phyloP scores from a whole-genome alignment of 2,113 vertebrate genomes.

The Amazona vittata region DNA sequence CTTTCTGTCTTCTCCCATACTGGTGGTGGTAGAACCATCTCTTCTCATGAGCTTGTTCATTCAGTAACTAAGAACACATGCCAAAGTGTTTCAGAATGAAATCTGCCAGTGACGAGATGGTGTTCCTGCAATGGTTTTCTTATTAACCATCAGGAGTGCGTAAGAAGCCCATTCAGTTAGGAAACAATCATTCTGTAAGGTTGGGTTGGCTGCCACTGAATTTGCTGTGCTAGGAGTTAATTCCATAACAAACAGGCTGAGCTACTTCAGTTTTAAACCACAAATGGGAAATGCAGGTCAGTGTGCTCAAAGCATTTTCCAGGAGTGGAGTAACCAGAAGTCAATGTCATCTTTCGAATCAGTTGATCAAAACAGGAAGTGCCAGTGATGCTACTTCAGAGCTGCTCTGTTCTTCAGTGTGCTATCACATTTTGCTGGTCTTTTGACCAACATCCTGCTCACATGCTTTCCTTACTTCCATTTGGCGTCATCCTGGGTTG shows the following conservation, averaged over 20 bases:
- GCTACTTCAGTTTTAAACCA: slow-evolving; percentile 14
- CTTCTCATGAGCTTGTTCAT: neutral
- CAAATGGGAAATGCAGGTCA: slow-evolving; percentile 51
- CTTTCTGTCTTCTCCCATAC: neutral
- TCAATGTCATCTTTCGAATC: neutral
- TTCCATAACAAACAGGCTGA: slow-evolving; percentile 27
- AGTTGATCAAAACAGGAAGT: slow-evolving; percentile 49
- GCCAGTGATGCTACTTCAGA: neutral
- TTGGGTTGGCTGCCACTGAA: neutral
- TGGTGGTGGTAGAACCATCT: neutral
- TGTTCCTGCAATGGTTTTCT: neutral
- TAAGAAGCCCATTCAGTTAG: neutral
- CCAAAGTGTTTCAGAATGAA: neutral
- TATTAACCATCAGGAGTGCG: neutral
- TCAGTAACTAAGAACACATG: neutral
- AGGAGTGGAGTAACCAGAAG: slow-evolving; percentile 27
- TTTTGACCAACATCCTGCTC: neutral
- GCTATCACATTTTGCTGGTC: neutral
- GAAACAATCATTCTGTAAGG: neutral
- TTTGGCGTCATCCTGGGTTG: neutral
- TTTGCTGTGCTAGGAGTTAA: slow-evolving; percentile 30
- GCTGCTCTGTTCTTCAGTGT: neutral
- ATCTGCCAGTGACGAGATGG: neutral
- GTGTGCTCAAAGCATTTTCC: slow-evolving; percentile 22
- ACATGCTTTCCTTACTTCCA: neutral